Conservation (phyloP, 2,113 vertebrate genomes). For the Chaenogobius annularis region DNA sequence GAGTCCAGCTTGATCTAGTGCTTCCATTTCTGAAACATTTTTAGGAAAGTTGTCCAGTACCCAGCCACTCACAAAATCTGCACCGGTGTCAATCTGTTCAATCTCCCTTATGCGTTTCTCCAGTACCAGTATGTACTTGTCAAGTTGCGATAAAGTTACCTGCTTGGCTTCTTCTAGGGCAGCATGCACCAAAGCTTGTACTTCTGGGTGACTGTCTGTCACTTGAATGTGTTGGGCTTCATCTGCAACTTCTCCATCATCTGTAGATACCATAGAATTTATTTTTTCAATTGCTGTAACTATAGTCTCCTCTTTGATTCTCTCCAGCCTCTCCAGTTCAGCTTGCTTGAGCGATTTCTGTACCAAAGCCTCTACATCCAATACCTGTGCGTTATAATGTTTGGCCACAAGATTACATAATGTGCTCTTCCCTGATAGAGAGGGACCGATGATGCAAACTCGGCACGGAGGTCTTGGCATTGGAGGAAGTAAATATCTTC, state of each 20-base stretch:
- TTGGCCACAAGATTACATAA: slow-evolving; percentile 80
- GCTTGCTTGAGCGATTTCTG: slow-evolving; percentile 55
- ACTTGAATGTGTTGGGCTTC: slow-evolving; percentile 47
- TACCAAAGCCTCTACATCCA: slow-evolving; percentile 79
- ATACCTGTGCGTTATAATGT: slow-evolving; percentile 78
- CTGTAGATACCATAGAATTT: slow-evolving; percentile 53
- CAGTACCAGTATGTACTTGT: slow-evolving; percentile 74
- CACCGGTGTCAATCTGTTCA: slow-evolving; percentile 67
- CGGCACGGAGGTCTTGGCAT: slow-evolving; percentile 88
- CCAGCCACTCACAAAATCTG: slow-evolving; percentile 82
- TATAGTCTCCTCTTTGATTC: slow-evolving; percentile 67
- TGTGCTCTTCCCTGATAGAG: slow-evolving; percentile 83
- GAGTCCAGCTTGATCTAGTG: slow-evolving; percentile 73
- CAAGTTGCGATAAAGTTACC: slow-evolving; percentile 43
- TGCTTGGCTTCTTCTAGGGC: slow-evolving; percentile 64
- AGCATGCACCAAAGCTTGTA: slow-evolving; percentile 73
- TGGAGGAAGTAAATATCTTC: slow-evolving; percentile 86
- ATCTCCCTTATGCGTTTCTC: slow-evolving; percentile 71
- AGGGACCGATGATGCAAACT: slow-evolving; percentile 84
- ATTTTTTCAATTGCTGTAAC: slow-evolving; percentile 74
- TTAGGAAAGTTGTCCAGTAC: slow-evolving; percentile 88
- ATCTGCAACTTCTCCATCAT: slow-evolving; percentile 36
- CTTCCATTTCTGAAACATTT: slow-evolving; percentile 73
- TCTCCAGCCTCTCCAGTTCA: slow-evolving; percentile 63
- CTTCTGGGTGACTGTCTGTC: slow-evolving; percentile 82